Evolutionary conservation across 2,113 vertebrate genomes (phyloP).

Genomic region (Gorsachius goisagi): DNA sequence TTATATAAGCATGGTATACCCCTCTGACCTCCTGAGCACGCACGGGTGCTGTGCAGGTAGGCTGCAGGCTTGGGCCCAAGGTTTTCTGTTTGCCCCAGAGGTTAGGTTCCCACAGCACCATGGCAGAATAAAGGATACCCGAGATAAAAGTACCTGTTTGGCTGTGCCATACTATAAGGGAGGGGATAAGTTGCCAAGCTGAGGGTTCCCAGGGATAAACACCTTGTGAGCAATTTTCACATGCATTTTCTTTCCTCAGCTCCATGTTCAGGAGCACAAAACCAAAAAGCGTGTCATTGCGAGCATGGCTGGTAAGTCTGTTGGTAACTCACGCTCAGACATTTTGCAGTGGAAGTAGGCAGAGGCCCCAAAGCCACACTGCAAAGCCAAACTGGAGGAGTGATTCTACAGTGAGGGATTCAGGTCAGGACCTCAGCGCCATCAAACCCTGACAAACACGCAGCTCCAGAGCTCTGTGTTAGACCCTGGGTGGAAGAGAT

Average conservation of each 20-base stretch:
- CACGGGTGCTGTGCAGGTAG: neutral
- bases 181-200: neutral
- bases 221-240: neutral
- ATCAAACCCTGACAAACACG: fast-evolving
- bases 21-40: neutral
- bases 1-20: fast-evolving
- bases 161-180: neutral
- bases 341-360: neutral
- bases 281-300: fast-evolving
- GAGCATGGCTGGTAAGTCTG: neutral
- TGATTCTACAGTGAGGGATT: neutral
- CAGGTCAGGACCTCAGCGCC: fast-evolving
- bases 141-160: neutral
- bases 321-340: neutral
- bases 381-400: neutral
- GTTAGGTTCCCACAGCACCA: neutral
- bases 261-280: neutral
- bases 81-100: neutral
- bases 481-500: neutral
- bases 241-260: neutral
- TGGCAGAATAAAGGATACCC: neutral
- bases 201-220: neutral
- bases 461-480: neutral
- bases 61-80: neutral
- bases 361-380: neutral